Percentiles rank a stretch among this genome's conserved stretches.
phyloP scores from a whole-genome alignment of 2,797 vertebrate species.

The Acanthiza pusilla region DNA sequence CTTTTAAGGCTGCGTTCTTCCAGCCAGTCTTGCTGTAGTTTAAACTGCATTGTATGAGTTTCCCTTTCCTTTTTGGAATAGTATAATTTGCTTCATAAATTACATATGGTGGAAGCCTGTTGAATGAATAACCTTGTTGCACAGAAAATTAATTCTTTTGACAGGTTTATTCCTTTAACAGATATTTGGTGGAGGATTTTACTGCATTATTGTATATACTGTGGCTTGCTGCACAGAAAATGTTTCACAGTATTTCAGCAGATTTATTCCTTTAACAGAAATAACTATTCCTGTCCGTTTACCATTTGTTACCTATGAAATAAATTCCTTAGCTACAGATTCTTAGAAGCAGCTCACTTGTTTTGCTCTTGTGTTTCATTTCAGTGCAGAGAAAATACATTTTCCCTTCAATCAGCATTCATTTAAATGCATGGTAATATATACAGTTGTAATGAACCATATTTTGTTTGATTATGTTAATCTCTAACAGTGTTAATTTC shows the following conservation, averaged over 20 bases:
- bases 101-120: constrained; percentile 74
- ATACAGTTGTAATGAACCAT: constrained; percentile 68
- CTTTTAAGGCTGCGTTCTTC: constrained; percentile 69
- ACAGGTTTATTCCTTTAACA: constrained; percentile 74
- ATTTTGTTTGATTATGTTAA: constrained; percentile 74
- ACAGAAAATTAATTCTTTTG: constrained; percentile 81
- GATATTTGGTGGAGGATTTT: constrained; percentile 74
- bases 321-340: constrained; percentile 43
- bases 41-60: constrained; percentile 69
- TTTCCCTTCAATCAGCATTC: constrained; percentile 57
- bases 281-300: constrained; percentile 41
- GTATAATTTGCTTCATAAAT: constrained; percentile 77
- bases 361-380: constrained; percentile 45
- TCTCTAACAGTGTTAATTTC: constrained; percentile 72
- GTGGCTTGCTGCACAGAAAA: constrained; percentile 70
- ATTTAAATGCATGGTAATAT: constrained; percentile 69
- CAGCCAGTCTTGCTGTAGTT: constrained; percentile 62
- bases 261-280: constrained; percentile 58
- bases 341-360: constrained; percentile 29
- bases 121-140: constrained; percentile 77
- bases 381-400: constrained; percentile 29
- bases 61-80: constrained; percentile 71
- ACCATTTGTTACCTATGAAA: constrained; percentile 46
- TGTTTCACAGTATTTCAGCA: constrained; percentile 45
- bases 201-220: constrained; percentile 74